A percentile compares a stretch with the other conserved stretches of the same genome.
phyloP scores from a whole-genome alignment of 2,113 vertebrate species.

The Gavia stellata region DNA sequence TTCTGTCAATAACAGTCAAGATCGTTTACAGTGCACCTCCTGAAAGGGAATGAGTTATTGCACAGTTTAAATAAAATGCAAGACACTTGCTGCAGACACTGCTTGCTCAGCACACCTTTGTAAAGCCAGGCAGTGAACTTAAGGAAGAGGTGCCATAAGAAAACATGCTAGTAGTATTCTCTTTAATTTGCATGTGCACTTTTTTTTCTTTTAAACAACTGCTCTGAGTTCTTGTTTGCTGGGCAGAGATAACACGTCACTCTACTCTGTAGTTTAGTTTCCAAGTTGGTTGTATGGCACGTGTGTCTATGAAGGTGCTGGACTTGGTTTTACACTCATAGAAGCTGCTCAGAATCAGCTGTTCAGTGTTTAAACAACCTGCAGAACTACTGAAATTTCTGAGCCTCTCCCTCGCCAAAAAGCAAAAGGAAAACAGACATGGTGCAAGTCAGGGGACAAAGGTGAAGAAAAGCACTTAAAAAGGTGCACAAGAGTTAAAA shows the following conservation, averaged over 20 bases:
- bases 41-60: background rate
- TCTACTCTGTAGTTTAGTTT: background rate
- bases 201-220: background rate
- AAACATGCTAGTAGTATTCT: background rate
- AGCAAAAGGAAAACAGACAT: background rate
- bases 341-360: background rate
- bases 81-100: background rate
- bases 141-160: background rate
- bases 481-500: background rate
- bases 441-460: background rate
- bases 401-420: background rate
- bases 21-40: background rate
- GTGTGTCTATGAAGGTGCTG: background rate
- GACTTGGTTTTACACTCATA: background rate
- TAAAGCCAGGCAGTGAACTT: background rate
- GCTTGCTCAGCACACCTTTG: background rate
- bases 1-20: background rate
- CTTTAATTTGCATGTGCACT: slow-evolving; percentile 50
- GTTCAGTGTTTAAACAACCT: background rate
- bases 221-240: background rate
- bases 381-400: background rate
- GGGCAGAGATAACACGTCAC: background rate
- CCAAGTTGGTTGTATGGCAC: background rate
- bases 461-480: background rate
- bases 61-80: background rate